Evolutionary conservation across 2,888 invertebrate genomes (phyloP).

Genomic region (Lasioglossum marginatum): DNA sequence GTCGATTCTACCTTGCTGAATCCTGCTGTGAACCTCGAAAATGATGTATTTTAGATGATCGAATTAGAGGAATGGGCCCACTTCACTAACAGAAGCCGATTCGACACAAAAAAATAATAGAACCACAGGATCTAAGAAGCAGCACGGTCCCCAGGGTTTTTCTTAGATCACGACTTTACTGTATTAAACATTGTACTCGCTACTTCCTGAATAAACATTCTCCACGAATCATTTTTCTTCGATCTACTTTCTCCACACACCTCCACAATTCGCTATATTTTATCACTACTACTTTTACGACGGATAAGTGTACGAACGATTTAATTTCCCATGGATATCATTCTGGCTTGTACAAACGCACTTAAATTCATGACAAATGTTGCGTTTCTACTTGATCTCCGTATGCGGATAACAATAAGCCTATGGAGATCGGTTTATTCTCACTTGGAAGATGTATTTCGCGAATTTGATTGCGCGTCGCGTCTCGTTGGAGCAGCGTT

Average conservation of each 20-base stretch:
- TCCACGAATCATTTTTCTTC: not conserved
- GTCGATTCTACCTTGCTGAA: no score
- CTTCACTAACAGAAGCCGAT: not conserved
- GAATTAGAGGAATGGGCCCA: no score
- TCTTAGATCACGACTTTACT: no score
- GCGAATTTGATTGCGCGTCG: not conserved
- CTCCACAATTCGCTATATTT: not conserved
- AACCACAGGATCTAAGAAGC: no score
- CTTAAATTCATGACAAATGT: not conserved
- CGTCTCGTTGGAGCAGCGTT: not conserved
- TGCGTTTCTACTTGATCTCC: not conserved
- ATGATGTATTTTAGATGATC: not conserved
- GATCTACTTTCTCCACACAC: not conserved
- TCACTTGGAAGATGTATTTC: not conserved
- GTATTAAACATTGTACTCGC: no score
- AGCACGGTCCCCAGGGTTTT: no score
- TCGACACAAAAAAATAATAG: no score
- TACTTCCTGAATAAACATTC: no score
- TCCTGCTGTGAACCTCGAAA: not conserved
- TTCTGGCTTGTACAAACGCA: not conserved
- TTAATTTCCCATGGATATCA: not conserved
- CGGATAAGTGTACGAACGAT: not conserved
- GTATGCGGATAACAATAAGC: not conserved
- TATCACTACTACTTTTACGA: no score
- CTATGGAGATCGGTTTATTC: not conserved